Evolutionary conservation across 1,140 invertebrate genomes (phyloP), one percentile per base, ranked within the genome.

Genomic region (Tetranychus urticae): DNA sequence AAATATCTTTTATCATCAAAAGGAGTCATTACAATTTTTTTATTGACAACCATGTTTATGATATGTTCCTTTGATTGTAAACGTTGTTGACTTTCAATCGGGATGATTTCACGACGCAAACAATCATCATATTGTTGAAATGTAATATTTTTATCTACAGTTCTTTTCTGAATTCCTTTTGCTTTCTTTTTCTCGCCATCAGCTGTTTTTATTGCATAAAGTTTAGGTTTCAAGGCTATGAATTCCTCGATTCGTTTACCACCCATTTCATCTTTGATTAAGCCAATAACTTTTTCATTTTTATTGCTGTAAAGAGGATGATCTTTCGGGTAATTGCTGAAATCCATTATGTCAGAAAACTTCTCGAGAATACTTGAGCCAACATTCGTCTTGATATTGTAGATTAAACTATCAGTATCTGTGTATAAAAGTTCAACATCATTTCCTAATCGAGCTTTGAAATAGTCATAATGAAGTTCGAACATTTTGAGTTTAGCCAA

Each of bases 191-290:
- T 52, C 1, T 31, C 33, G 2, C 48, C 14, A 52, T 52, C 48
- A 4, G 33, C 1, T 5, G 48, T 31, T n/a, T 23, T 4, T 5
- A 52, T 1, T 2, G 48, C 48, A 52, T 52, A 52, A n/a, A 52
- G n/a, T 68, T 77, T 77, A n/a, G 70, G 61, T 59, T 68, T 64
- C 54, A 75, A 60, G 10, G 71, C 72, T 48, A 73, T 60, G 69
- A 71, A 77, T 65, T 71, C 68, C 10, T 45, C 62, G 50, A 76
- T 69, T 48, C 70, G 65, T 59, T 60, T 62, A 13, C 71, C 71
- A 63, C 68, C 69, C 31, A 66, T 66, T 67, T 78, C 75, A 69
- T 76, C 74, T 67, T 76, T 78, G 65, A 77, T 72, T 67, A 74
- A 71, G 6, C 75, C 74, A 3, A 74, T 34, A 3, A 74, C 69